Evolutionary conservation across 2,113 vertebrate genomes (phyloP), one percentile per base, ranked within the genome.

Genomic region (Catharus minimus): DNA sequence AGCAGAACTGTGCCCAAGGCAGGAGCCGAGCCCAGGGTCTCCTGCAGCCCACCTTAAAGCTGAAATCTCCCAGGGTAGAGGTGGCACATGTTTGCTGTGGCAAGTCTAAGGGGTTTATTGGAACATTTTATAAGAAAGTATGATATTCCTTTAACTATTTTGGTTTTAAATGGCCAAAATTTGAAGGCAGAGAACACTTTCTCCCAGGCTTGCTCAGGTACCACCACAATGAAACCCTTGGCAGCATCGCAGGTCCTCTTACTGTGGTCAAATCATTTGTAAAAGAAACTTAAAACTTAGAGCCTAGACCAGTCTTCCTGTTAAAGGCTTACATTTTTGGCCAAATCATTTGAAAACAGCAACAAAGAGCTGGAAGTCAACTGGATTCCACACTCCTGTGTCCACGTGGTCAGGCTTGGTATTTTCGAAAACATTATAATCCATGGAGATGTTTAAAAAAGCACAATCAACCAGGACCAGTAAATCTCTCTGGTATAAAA

Each of bases 401-500:
- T 41, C 50, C 8, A 5, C 2, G 4, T 36, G 20, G 56, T 27
- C 68, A 58, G 30, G 20, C 18, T 41, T 26, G 15, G 19, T 74
- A 58, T 56, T 90, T 93, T 2, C 68, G 16, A 73, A 64, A 84
- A 30, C 7, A 5, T 74, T 67, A 44, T 52, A 81, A 82, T 53
- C 66, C 77, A 78, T 23, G 8, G 0, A n/a, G 7, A 28, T 19
- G 3, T 49, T 60, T 84, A 4, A 60, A 90, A 79, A 77, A 66
- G 14, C 33, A 65, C 28, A 33, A 21, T 27, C 20, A 24, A 39
- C 26, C 23, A 80, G 33, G 32, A 89, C 23, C 23, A 74, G 55
- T 39, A 89, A 83, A 72, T 11, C n/a, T 39, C 38, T 86, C 28
- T 69, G 33, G 27, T 62, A 89, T 69, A 88, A 39, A 91, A 82